phyloP scores from a whole-genome alignment of 2,797 vertebrate species.

The Notamacropus eugenii region DNA sequence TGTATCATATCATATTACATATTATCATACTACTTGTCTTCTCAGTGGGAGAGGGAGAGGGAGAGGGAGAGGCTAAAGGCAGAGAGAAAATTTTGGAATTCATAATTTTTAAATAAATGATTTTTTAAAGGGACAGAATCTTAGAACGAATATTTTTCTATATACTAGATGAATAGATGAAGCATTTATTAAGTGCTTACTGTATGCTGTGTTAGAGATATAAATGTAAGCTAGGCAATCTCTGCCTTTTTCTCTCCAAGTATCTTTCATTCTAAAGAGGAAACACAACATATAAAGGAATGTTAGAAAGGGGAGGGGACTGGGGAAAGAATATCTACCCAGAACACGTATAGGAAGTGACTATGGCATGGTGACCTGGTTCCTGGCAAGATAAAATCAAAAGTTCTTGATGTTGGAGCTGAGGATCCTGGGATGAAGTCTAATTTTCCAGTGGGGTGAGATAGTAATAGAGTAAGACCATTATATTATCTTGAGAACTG shows the following conservation, averaged over 20 bases:
- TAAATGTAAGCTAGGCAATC: neutral
- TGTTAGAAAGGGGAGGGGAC: neutral
- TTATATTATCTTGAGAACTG: neutral
- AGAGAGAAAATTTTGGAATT: neutral
- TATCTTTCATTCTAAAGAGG: neutral
- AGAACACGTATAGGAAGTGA: neutral
- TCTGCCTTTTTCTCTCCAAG: neutral
- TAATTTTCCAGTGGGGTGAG: neutral
- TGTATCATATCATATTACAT: neutral
- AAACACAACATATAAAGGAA: neutral
- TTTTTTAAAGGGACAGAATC: neutral
- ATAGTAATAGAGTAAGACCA: neutral
- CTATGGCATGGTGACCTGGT: too few species aligned
- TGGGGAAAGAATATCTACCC: neutral
- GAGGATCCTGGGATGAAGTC: neutral
- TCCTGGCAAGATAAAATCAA: neutral
- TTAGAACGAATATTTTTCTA: neutral
- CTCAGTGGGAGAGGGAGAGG: neutral
- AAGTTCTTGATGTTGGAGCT: neutral
- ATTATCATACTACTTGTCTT: neutral
- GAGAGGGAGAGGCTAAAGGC: too few species aligned
- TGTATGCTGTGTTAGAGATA: neutral
- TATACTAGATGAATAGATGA: neutral
- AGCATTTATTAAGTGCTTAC: neutral
- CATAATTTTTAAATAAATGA: neutral